Percentiles rank a stretch among this genome's conserved stretches.
phyloP scores from a whole-genome alignment of 92 coral and sea anemone species.

The Porites rus region DNA sequence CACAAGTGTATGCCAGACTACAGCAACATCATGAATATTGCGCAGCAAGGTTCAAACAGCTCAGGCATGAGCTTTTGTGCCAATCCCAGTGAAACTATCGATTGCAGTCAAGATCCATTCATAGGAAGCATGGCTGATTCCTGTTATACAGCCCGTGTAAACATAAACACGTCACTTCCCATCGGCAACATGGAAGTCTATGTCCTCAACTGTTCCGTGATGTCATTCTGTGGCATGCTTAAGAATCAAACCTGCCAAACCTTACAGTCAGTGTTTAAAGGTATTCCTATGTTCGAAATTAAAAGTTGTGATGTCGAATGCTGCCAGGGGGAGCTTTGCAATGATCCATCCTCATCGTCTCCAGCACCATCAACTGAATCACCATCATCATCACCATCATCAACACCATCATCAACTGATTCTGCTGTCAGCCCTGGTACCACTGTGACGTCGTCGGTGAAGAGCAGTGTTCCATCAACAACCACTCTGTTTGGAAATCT shows the following conservation, averaged over 20 bases:
- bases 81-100: background rate
- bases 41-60: background rate
- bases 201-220: background rate
- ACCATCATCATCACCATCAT: background rate
- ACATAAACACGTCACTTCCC: background rate
- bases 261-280: background rate
- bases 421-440: background rate
- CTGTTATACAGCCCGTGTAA: background rate
- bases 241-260: background rate
- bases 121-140: background rate
- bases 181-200: background rate
- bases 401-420: background rate
- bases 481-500: background rate
- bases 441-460: background rate
- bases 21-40: no score
- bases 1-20: background rate
- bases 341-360: background rate
- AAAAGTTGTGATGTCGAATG: background rate
- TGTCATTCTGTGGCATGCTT: background rate
- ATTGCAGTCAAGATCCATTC: slow-evolving; percentile 3
- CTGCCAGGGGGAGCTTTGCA: background rate
- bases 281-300: background rate
- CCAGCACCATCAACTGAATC: background rate
- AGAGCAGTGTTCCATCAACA: background rate
- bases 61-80: background rate